These are phyloP conservation scores for Invenusta paracnida DNA, from an alignment of 2,888 invertebrate species.

Conservation along the genomic window DNA sequence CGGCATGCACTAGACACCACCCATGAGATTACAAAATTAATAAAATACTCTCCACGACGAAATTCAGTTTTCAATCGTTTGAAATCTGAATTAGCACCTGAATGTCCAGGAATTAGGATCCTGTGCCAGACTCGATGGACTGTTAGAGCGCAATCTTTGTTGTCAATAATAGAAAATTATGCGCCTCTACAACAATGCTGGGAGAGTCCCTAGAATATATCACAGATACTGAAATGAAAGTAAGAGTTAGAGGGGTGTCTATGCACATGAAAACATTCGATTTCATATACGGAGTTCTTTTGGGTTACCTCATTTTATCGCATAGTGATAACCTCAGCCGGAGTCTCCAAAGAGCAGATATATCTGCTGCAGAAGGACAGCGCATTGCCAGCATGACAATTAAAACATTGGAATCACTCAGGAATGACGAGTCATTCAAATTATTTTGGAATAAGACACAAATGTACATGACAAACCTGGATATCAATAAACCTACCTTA, in stretches of 20 bases:
- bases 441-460: not conserved
- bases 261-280: slow-evolving; percentile 30
- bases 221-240: not conserved
- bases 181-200: not conserved
- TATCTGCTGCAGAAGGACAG: slow-evolving; percentile 35
- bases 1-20: not conserved
- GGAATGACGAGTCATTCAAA: not conserved
- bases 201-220: not conserved
- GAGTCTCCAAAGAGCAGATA: not conserved
- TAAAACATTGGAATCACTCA: slow-evolving; percentile 24
- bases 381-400: slow-evolving; percentile 29
- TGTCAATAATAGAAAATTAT: not conserved
- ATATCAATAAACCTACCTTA: slow-evolving; percentile 1
- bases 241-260: not conserved
- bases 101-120: not conserved
- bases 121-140: not conserved
- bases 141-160: not conserved
- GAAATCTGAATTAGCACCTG: not conserved
- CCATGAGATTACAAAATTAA: not conserved
- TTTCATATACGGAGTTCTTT: slow-evolving; percentile 19
- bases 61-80: not conserved
- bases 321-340: slow-evolving; percentile 41
- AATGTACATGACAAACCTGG: not conserved
- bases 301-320: slow-evolving; percentile 3
- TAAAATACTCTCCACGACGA: not conserved